phyloP scores from a whole-genome alignment of 2,113 vertebrate genomes.

The Mastomys natalensis region DNA sequence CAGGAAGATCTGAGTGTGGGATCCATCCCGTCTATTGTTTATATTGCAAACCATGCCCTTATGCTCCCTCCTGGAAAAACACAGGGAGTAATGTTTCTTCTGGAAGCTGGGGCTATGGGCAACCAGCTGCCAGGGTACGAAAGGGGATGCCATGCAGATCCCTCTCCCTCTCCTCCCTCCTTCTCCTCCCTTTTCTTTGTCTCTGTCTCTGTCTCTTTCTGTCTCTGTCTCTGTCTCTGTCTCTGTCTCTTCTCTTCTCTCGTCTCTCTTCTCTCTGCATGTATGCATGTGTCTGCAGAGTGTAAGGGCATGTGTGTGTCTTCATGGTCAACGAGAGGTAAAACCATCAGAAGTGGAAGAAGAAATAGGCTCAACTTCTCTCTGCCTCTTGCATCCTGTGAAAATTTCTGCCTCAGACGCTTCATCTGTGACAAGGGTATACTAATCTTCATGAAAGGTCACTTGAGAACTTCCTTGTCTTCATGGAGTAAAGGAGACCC shows the following conservation, averaged over 20 bases:
- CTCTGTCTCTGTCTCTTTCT: no score
- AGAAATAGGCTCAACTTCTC: neutral
- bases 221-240: no score
- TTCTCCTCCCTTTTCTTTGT: no score
- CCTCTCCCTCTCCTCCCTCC: rapidly evolving
- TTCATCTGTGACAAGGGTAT: rapidly evolving
- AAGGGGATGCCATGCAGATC: neutral
- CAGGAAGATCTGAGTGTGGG: neutral
- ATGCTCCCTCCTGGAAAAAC: neutral
- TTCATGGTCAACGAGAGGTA: neutral
- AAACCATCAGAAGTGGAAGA: neutral
- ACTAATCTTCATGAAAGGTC: neutral
- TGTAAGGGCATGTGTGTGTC: neutral
- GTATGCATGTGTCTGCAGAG: neutral
- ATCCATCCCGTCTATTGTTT: neutral
- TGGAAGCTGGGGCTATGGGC: neutral
- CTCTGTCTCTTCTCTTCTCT: no score
- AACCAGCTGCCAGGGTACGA: neutral
- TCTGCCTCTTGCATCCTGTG: rapidly evolving
- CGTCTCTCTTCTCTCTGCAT: no score
- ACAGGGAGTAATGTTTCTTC: neutral
- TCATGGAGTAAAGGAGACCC: no score
- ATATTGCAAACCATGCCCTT: neutral
- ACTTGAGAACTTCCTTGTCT: rapidly evolving
- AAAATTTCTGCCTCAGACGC: neutral